phyloP scores from a whole-genome alignment of 2,797 vertebrate genomes.

The Lepus townsendii region DNA sequence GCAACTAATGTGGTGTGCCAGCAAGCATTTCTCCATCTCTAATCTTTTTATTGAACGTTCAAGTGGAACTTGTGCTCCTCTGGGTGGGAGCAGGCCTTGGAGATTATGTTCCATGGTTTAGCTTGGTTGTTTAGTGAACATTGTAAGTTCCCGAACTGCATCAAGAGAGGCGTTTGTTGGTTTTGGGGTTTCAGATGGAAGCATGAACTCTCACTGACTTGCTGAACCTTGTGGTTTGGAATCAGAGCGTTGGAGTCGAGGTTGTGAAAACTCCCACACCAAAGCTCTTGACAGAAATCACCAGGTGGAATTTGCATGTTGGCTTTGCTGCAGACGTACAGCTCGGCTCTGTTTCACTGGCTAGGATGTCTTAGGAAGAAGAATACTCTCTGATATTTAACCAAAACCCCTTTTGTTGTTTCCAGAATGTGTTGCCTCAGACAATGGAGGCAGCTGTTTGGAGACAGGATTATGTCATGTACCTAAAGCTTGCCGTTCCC shows the following conservation, averaged over 20 bases:
- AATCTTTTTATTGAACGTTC: background rate
- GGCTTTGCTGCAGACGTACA: background rate
- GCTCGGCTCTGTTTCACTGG: background rate
- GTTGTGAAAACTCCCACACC: background rate
- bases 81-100: background rate
- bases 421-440: background rate
- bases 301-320: background rate
- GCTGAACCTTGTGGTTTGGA: conserved; percentile 57
- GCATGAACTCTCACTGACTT: background rate
- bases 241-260: conserved; percentile 7
- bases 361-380: background rate
- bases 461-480: background rate
- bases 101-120: background rate
- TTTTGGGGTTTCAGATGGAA: conserved; percentile 29
- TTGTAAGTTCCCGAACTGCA: background rate
- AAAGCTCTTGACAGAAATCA: conserved; percentile 3
- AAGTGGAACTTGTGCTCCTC: conserved; percentile 11
- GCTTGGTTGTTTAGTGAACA: background rate
- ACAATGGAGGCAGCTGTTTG: background rate
- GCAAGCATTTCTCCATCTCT: background rate
- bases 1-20: background rate
- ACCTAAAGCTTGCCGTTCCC: background rate
- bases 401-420: background rate
- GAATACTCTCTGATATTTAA: conserved; percentile 38
- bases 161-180: conserved; percentile 33